phyloP scores from a whole-genome alignment of 2,797 vertebrate genomes.

The Sarcophilus harrisii region DNA sequence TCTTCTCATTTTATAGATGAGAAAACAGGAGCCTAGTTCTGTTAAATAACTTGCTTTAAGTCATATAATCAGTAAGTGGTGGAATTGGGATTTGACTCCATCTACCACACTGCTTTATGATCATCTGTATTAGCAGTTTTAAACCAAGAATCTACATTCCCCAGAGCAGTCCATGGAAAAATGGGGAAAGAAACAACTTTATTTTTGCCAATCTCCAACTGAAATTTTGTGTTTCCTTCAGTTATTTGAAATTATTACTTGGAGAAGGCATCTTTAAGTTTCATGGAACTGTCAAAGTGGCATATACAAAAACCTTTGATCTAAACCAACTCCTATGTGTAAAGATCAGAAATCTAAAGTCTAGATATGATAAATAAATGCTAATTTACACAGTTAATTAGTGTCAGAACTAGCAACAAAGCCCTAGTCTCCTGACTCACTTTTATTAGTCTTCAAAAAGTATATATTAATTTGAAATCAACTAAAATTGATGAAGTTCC shows the following conservation, averaged over 20 bases:
- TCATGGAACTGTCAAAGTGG: neutral
- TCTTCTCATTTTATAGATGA: neutral
- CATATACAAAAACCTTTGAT: neutral
- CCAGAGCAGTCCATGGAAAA: too few species aligned
- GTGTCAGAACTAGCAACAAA: neutral
- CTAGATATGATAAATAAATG: neutral
- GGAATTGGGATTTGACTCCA: neutral
- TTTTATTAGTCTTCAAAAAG: slow-evolving; percentile 19
- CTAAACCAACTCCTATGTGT: neutral
- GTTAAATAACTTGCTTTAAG: neutral
- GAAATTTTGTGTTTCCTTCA: neutral
- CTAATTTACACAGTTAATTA: neutral
- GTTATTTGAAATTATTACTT: neutral
- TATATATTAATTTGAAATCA: neutral
- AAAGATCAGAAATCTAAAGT: neutral
- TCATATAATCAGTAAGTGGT: neutral
- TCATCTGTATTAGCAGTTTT: neutral
- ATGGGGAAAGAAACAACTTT: neutral
- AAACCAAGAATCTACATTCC: neutral
- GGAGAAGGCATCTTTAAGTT: neutral
- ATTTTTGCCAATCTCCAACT: neutral
- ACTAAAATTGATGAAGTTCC: slow-evolving; percentile 37
- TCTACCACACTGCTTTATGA: neutral
- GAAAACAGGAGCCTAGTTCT: neutral
- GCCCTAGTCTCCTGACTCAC: neutral